A percentile compares a stretch with the other conserved stretches of the same genome.
These are phyloP conservation scores for Apodemia duryi DNA, from an alignment of 2,888 invertebrate genomes.

Conservation along the genomic window DNA sequence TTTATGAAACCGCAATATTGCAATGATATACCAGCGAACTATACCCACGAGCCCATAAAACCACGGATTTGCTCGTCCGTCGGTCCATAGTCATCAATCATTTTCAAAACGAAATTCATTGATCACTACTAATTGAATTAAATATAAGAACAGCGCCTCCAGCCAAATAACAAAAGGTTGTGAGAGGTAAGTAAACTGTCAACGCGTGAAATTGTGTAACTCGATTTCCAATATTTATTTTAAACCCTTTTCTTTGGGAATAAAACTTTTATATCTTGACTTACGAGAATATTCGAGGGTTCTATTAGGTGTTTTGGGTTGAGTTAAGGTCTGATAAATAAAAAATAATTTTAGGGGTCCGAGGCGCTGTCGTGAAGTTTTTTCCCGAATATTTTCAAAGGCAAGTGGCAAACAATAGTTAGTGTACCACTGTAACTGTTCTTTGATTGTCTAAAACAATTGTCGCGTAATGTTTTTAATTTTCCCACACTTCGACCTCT, in stretches of 20 bases:
- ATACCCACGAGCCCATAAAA: too few relatives aligned
- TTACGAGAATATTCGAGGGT: not conserved
- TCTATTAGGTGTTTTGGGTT: not conserved
- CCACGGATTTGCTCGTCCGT: too few relatives aligned
- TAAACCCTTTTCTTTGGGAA: not conserved
- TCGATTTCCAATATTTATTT: slow-evolving; percentile 14
- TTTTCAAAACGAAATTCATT: not conserved
- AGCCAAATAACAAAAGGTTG: not conserved
- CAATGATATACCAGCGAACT: too few relatives aligned
- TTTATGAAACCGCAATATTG: too few relatives aligned
- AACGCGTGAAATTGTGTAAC: slow-evolving; percentile 7
- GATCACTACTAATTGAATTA: not conserved
- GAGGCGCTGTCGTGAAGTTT: too few relatives aligned
- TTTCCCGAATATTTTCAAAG: too few relatives aligned
- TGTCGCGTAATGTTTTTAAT: too few relatives aligned
- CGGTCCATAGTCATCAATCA: too few relatives aligned
- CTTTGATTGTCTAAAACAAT: too few relatives aligned
- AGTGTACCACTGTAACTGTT: too few relatives aligned
- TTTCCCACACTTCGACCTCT: too few relatives aligned
- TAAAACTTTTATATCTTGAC: slow-evolving; percentile 1
- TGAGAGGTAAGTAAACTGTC: slow-evolving; percentile 2
- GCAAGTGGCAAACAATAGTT: too few relatives aligned
- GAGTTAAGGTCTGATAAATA: not conserved
- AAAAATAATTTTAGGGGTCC: not conserved
- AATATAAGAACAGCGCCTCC: not conserved